Evolutionary conservation across 1,140 invertebrate species (phyloP).

Genomic region (Cyclargus thomasi): DNA sequence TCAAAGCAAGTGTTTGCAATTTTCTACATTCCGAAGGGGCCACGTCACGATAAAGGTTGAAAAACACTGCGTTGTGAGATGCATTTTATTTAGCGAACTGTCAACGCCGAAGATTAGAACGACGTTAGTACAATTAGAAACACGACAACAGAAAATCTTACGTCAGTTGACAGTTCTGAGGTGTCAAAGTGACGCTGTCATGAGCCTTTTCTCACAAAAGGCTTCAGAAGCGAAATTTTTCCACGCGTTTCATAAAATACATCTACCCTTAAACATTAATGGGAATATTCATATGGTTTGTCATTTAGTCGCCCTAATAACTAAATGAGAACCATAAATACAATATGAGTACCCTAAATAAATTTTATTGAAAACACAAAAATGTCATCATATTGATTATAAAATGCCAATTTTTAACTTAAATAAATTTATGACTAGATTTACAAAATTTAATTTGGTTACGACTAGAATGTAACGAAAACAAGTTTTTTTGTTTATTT

Average conservation of each 20-base stretch:
- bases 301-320: constrained; percentile 72
- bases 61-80: constrained; percentile 23
- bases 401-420: not conserved
- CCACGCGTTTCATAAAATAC: constrained; percentile 4
- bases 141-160: constrained; percentile 32
- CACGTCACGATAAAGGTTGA: too few relatives aligned
- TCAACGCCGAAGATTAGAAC: constrained; percentile 31
- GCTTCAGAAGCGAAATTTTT: constrained; percentile 32
- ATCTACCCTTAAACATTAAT: constrained; percentile 32
- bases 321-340: constrained; percentile 71
- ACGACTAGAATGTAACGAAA: constrained; percentile 12
- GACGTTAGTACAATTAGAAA: constrained; percentile 38
- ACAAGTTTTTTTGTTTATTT: not conserved
- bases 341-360: constrained; percentile 25
- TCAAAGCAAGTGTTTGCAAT: too few relatives aligned
- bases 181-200: constrained; percentile 32
- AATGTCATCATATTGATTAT: not conserved
- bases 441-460: not conserved
- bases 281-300: constrained; percentile 68
- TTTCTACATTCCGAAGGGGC: too few relatives aligned
- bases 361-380: not conserved
- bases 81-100: constrained; percentile 26
- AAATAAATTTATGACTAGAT: constrained; percentile 5
- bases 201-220: constrained; percentile 53
- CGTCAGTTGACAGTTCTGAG: constrained; percentile 25